A percentile compares a stretch with the other conserved stretches of the same genome.
These are phyloP conservation scores for Leistus spinibarbis DNA, from an alignment of 2,888 invertebrate genomes.

Conservation along the genomic window DNA sequence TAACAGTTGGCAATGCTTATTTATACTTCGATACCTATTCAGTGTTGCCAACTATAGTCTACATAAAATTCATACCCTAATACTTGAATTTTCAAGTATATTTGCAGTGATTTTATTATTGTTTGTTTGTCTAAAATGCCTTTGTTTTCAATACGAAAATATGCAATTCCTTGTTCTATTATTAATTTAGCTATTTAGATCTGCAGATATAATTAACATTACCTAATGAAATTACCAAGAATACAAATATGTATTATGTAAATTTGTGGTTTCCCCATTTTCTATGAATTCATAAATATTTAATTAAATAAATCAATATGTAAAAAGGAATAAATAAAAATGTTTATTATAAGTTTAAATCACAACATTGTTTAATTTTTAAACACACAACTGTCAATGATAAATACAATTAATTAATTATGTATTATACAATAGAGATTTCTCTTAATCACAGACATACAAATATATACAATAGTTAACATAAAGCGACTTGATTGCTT, in stretches of 20 bases:
- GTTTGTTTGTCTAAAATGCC: neutral
- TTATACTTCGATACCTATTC: neutral
- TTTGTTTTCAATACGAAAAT: neutral
- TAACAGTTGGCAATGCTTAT: neutral
- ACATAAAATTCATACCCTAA: neutral
- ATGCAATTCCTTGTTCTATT: neutral
- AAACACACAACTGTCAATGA: constrained; percentile 38
- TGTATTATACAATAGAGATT: constrained; percentile 38
- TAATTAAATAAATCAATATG: neutral
- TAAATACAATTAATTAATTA: constrained; percentile 39
- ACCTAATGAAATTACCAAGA: neutral
- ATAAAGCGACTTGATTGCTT: constrained; percentile 18
- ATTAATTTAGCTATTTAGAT: neutral
- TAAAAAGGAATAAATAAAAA: neutral
- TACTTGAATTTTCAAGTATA: neutral
- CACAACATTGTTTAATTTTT: constrained; percentile 37
- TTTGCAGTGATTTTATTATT: neutral
- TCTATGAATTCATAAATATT: neutral
- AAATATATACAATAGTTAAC: constrained; percentile 35
- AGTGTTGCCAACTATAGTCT: constrained; percentile 1
- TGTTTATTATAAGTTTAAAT: constrained; percentile 4
- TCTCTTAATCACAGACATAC: constrained; percentile 37
- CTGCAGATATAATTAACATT: neutral
- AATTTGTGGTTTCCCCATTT: neutral
- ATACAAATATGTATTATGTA: neutral